A percentile compares a stretch with the other conserved stretches of the same genome.
phyloP scores from a whole-genome alignment of 1,140 invertebrate genomes.

The Hypsibius dujardini region DNA sequence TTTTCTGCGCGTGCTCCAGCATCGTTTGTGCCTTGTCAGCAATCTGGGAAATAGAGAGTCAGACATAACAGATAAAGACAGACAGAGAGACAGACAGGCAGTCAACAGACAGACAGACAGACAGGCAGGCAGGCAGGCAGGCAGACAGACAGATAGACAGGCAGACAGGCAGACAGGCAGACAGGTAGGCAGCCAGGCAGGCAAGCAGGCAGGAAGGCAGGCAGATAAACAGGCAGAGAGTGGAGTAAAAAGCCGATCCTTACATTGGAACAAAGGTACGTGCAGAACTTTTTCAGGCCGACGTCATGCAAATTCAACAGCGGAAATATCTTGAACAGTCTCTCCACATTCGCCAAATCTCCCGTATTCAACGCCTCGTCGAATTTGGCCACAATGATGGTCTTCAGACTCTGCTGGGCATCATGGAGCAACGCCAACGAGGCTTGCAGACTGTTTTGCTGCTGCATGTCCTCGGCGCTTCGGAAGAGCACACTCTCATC shows the following conservation, averaged over 20 bases:
- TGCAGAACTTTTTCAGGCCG: constrained; percentile 75
- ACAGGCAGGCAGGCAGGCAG: no score
- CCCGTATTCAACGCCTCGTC: constrained; percentile 73
- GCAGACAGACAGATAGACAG: no score
- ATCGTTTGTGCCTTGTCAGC: constrained; percentile 54
- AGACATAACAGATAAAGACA: neutral
- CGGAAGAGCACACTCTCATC: constrained; percentile 63
- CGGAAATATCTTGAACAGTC: constrained; percentile 96
- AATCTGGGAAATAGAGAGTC: constrained; percentile 34
- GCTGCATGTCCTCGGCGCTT: constrained; percentile 49
- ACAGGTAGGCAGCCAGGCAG: neutral
- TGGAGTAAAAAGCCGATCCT: no score
- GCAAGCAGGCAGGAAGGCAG: no score
- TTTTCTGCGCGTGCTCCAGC: constrained; percentile 35
- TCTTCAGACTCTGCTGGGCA: constrained; percentile 55
- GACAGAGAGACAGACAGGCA: no score
- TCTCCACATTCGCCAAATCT: constrained; percentile 69
- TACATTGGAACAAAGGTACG: constrained; percentile 69
- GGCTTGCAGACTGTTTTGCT: constrained; percentile 48
- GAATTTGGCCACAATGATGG: constrained; percentile 59
- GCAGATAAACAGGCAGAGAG: no score
- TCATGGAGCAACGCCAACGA: constrained; percentile 65
- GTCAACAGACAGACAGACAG: no score
- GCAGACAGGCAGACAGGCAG: neutral
- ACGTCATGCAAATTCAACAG: constrained; percentile 74